Conservation (phyloP, 2,888 invertebrate genomes). For the Serripes groenlandicus region DNA sequence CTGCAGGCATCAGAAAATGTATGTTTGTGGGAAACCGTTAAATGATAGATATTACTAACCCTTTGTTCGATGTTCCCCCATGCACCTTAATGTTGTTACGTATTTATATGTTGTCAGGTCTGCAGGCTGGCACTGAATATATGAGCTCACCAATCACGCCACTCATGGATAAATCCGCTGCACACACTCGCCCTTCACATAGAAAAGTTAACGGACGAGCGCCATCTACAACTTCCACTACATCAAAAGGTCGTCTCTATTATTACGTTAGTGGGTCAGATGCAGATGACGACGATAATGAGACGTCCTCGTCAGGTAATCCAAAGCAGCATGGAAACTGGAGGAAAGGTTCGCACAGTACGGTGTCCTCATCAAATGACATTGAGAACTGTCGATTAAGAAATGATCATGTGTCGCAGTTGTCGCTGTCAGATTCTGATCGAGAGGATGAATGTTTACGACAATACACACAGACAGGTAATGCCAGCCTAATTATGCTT, state of each 20-base stretch:
- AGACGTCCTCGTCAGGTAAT: conserved; percentile 66
- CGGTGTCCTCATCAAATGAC: conserved; percentile 74
- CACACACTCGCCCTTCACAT: conserved; percentile 17
- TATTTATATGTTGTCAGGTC: conserved; percentile 63
- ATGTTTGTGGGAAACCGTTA: no score
- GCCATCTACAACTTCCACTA: conserved; percentile 50
- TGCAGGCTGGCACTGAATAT: conserved; percentile 62
- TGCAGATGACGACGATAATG: conserved; percentile 78
- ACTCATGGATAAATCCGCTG: conserved; percentile 50
- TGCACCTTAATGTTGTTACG: conserved; percentile 62
- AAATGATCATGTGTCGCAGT: conserved; percentile 67
- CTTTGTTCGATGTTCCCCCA: not conserved
- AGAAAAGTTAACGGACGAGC: conserved; percentile 54
- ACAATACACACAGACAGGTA: conserved; percentile 59
- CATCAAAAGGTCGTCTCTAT: conserved; percentile 66
- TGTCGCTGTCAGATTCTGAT: conserved; percentile 71
- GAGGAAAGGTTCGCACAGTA: conserved; percentile 70
- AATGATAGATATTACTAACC: no score
- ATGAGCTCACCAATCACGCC: conserved; percentile 64
- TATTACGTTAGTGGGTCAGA: conserved; percentile 83
- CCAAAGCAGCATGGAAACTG: conserved; percentile 64
- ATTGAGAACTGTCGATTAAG: conserved; percentile 66
- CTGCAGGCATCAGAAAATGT: no score
- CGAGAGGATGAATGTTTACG: conserved; percentile 25
- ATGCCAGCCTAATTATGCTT: not conserved